Percentiles rank a stretch among this genome's conserved stretches.
phyloP scores from a whole-genome alignment of 2,797 vertebrate species.

The Chiloscyllium punctatum region DNA sequence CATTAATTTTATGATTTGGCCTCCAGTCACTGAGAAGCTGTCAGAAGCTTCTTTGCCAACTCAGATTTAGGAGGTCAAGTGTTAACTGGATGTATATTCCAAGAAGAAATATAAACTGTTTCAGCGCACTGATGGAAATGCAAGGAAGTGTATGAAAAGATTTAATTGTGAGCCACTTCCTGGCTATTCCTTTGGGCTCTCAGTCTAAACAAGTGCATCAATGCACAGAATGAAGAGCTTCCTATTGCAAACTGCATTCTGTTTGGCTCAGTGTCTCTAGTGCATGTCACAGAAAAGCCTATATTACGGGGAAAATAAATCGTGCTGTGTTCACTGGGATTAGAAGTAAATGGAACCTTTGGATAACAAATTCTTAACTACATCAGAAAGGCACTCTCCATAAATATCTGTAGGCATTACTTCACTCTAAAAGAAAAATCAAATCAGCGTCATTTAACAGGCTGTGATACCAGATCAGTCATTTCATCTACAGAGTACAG shows the following conservation, averaged over 20 bases:
- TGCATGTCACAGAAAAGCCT: constrained; percentile 36
- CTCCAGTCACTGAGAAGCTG: neutral
- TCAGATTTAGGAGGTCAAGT: neutral
- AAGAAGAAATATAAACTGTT: neutral
- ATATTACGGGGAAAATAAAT: neutral
- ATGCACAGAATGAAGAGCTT: constrained; percentile 35
- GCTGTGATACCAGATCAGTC: neutral
- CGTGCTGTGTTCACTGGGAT: neutral
- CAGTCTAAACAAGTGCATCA: constrained; percentile 39
- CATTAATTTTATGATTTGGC: neutral
- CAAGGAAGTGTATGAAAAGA: accelerated
- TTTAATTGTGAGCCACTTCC: constrained; percentile 30
- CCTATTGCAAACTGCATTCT: constrained; percentile 41
- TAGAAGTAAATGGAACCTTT: neutral
- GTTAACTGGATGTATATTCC: neutral
- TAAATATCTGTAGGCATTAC: neutral
- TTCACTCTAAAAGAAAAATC: neutral
- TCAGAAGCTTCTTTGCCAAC: neutral
- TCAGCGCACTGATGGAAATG: neutral
- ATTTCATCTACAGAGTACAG: neutral
- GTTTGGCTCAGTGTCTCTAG: constrained; percentile 8
- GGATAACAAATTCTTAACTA: neutral
- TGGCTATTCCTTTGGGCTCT: constrained; percentile 23
- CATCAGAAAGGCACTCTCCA: neutral
- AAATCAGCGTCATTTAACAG: neutral